Conservation (phyloP, 1,140 invertebrate species). For the Drosophila kurseongensis region DNA sequence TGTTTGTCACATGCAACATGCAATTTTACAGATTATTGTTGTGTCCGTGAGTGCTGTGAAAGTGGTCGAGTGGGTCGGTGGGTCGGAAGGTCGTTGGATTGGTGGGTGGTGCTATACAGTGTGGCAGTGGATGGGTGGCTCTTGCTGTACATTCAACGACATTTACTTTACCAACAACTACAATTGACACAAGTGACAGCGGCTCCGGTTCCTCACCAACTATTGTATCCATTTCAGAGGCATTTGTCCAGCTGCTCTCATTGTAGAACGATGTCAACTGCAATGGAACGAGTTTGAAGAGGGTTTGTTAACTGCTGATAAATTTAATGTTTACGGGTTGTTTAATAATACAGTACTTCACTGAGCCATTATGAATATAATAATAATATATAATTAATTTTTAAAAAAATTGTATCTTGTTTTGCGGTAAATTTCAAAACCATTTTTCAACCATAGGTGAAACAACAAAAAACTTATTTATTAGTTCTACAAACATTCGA, state of each 20-base stretch:
- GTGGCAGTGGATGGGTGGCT: constrained; percentile 21
- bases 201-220: constrained; percentile 89
- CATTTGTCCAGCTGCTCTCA: constrained; percentile 84
- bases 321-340: too few relatives aligned
- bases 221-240: constrained; percentile 85
- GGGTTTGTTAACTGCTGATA: constrained; percentile 1
- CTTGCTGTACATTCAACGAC: constrained; percentile 82
- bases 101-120: constrained; percentile 9
- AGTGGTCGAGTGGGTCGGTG: constrained; percentile 4
- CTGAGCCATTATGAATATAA: too few relatives aligned
- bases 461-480: too few relatives aligned
- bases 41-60: constrained; percentile 30
- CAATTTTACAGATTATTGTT: constrained; percentile 62
- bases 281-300: constrained; percentile 18
- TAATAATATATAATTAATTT: too few relatives aligned
- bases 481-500: too few relatives aligned
- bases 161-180: constrained; percentile 89
- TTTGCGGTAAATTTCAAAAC: too few relatives aligned
- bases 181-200: constrained; percentile 89
- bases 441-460: too few relatives aligned
- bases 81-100: neutral
- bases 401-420: too few relatives aligned
- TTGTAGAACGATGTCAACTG: constrained; percentile 83
- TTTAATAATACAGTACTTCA: too few relatives aligned
- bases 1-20: constrained; percentile 58